Conservation (phyloP, 2,797 vertebrate species). For the Manis crassicaudata region DNA sequence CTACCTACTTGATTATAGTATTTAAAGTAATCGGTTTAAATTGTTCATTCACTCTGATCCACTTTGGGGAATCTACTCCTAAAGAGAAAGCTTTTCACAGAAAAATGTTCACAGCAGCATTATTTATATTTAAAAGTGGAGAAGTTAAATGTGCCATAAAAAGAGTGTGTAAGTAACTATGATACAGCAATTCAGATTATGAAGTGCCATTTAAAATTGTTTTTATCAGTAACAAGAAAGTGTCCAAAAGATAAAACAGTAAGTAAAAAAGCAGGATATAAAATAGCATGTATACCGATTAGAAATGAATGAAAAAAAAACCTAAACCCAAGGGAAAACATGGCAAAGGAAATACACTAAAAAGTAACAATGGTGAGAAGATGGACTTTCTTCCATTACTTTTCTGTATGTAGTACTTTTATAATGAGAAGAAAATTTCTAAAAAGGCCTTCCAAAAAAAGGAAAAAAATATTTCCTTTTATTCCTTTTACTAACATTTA, state of each 20-base stretch:
- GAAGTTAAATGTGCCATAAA: background rate
- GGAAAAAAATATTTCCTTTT: background rate
- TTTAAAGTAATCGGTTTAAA: constrained; percentile 67
- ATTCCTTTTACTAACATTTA: no score
- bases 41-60: constrained; percentile 47
- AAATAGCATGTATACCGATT: background rate
- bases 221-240: background rate
- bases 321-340: background rate
- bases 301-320: background rate
- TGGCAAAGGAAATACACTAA: background rate
- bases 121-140: constrained; percentile 17
- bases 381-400: background rate
- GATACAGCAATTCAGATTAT: background rate
- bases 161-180: background rate
- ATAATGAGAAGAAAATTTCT: background rate
- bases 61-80: constrained; percentile 42
- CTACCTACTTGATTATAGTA: constrained; percentile 52
- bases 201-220: background rate
- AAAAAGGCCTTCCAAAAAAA: background rate
- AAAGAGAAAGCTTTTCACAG: constrained; percentile 4
- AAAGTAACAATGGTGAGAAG: background rate
- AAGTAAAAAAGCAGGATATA: background rate
- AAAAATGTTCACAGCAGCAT: background rate
- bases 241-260: background rate
- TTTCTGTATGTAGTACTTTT: background rate